Conservation (phyloP, 2,113 vertebrate genomes). For the Notarius lentiginosus region DNA sequence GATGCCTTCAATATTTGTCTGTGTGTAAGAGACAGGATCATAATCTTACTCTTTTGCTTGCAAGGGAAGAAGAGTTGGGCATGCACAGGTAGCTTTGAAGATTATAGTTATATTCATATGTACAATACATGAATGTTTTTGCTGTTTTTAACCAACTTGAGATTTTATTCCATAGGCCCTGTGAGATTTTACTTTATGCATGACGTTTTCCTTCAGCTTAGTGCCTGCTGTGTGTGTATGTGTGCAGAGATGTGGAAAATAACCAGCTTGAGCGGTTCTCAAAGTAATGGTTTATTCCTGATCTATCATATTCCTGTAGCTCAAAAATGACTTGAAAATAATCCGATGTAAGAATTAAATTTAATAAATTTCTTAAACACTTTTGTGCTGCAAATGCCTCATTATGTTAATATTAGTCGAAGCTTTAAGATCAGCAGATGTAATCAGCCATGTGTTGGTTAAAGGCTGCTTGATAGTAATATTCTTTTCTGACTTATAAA, state of each 20-base stretch:
- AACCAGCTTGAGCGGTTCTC: not conserved
- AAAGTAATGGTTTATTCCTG: not conserved
- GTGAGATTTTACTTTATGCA: conserved; percentile 5
- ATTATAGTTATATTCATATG: conserved; percentile 29
- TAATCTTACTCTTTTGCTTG: conserved; percentile 24
- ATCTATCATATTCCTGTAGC: not conserved
- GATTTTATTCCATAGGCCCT: conserved; percentile 22
- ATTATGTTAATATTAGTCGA: not conserved
- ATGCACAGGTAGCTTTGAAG: conserved; percentile 38
- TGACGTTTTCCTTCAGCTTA: conserved; percentile 11
- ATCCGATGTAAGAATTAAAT: not conserved
- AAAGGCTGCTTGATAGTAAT: not conserved
- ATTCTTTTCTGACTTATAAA: not conserved
- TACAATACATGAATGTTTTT: not conserved
- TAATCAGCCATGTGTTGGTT: not conserved
- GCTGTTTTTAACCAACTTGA: conserved; percentile 14
- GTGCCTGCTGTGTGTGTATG: not conserved
- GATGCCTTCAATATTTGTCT: conserved; percentile 33
- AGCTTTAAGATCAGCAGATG: not conserved
- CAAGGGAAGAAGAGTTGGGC: conserved; percentile 32
- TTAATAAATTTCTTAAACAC: not conserved
- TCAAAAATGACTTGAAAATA: not conserved
- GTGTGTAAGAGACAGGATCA: conserved; percentile 27
- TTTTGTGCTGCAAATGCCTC: not conserved
- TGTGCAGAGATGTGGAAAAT: not conserved